Evolutionary conservation across 2,797 vertebrate species (phyloP).

Genomic region (Miichthys miiuy): DNA sequence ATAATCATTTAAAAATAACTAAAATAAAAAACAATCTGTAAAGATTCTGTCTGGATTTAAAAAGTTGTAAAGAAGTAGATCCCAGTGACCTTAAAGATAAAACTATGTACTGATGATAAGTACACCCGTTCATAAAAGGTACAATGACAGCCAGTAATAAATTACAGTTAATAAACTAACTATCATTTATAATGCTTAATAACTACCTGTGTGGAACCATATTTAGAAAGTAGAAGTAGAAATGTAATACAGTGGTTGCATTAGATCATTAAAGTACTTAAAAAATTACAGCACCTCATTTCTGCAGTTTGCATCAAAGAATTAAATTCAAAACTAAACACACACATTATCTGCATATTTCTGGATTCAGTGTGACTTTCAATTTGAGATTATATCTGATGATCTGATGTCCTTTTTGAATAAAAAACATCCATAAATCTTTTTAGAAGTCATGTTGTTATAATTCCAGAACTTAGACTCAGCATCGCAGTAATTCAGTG

Average conservation of each 20-base stretch:
- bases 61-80: not conserved
- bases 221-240: not conserved
- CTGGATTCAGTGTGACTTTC: not conserved
- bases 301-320: not conserved
- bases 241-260: not conserved
- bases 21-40: not conserved
- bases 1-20: not conserved
- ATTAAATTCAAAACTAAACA: too few species aligned
- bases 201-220: not conserved
- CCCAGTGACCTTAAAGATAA: not conserved
- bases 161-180: not conserved
- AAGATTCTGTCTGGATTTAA: not conserved
- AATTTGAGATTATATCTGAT: too few species aligned
- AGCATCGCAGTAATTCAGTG: too few species aligned
- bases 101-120: not conserved
- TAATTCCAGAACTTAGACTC: not conserved
- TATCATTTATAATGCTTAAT: not conserved
- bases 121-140: not conserved
- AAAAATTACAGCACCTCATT: too few species aligned
- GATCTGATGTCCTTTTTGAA: too few species aligned
- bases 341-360: not conserved
- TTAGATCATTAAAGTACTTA: too few species aligned
- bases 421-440: not conserved
- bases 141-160: not conserved
- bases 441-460: not conserved